Evolutionary conservation across 2,113 vertebrate genomes (phyloP), one percentile per base, ranked within the genome.

Genomic region (Chauna torquata): DNA sequence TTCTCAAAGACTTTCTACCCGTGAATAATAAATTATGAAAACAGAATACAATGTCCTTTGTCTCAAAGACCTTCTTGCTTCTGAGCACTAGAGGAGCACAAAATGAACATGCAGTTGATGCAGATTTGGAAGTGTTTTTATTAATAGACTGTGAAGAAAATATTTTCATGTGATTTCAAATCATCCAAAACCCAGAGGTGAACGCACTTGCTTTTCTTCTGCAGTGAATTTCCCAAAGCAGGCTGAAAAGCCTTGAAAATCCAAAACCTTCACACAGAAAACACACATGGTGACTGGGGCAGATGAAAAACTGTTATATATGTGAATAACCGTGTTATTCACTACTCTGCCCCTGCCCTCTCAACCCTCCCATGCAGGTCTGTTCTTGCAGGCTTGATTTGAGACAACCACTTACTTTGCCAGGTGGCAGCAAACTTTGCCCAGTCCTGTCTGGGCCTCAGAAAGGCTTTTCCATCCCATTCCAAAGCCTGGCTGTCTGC

Each of bases 11-110:
- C 15, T 71, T 95, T 86, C 34, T 86, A 44, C 61, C 62, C 68
- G 16, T 58, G 64, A 86, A 88, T 57, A 95, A 93, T 86, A 94
- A 86, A 90, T 88, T 88, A 90, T 50, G 44, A 90, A 89, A 93
- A 34, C 27, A 89, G n/a, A 80, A 95, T 94, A 93, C 52, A 76
- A 20, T 0, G 0, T 82, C 14, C 25, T 36, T 86, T 88, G 50
- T 34, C 59, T 90, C 18, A 4, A 65, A 88, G 61, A 58, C 16
- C 61, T 90, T 74, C 18, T 16, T 74, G 16, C 30, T 59, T 91
- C 58, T 83, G 36, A 74, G 13, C 4, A 0, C 19, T 78, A 25
- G 38, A 76, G 19, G 13, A 42, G 6, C 36, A 87, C 14, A 65
- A 16, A 52, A 5, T 55, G 72, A 83, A 70, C 23, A 75, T 49